phyloP scores from a whole-genome alignment of 2,113 vertebrate genomes.

The Tragelaphus imberbis region DNA sequence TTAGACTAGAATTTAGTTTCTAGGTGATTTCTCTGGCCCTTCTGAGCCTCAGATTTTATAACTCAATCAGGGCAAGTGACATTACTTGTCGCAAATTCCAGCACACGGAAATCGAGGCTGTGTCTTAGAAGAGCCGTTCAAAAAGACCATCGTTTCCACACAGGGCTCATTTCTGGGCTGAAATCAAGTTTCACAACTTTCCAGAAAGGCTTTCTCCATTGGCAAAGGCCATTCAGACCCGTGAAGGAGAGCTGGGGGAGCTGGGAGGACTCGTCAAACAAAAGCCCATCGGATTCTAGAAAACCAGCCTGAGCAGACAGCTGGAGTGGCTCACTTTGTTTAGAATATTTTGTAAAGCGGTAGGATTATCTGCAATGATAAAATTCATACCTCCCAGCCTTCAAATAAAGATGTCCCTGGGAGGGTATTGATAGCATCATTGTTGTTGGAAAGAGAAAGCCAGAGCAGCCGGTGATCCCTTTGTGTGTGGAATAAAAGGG shows the following conservation, averaged over 20 bases:
- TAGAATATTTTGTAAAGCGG: slow-evolving; percentile 62
- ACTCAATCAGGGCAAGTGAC: neutral
- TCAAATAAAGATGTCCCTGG: slow-evolving; percentile 66
- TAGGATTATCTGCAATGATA: slow-evolving; percentile 71
- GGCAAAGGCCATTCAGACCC: neutral
- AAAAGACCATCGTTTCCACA: neutral
- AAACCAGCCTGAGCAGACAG: slow-evolving; percentile 18
- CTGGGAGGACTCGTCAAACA: neutral
- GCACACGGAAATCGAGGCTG: neutral
- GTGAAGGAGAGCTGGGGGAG: neutral
- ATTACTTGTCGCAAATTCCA: neutral
- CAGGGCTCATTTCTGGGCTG: neutral
- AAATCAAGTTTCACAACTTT: neutral
- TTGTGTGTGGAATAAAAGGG: slow-evolving; percentile 72
- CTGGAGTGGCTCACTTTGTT: slow-evolving; percentile 46
- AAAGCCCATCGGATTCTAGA: neutral
- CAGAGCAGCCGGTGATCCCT: slow-evolving; percentile 61
- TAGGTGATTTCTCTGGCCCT: neutral
- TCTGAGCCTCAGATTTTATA: neutral
- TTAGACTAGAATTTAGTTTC: neutral
- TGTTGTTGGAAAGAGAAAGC: slow-evolving; percentile 62
- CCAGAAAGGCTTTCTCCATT: neutral
- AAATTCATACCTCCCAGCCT: slow-evolving; percentile 63
- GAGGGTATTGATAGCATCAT: slow-evolving; percentile 71
- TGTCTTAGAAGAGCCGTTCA: neutral